Evolutionary conservation across 2,888 invertebrate genomes (phyloP).

Genomic region (Megaustenia siamemsis): DNA sequence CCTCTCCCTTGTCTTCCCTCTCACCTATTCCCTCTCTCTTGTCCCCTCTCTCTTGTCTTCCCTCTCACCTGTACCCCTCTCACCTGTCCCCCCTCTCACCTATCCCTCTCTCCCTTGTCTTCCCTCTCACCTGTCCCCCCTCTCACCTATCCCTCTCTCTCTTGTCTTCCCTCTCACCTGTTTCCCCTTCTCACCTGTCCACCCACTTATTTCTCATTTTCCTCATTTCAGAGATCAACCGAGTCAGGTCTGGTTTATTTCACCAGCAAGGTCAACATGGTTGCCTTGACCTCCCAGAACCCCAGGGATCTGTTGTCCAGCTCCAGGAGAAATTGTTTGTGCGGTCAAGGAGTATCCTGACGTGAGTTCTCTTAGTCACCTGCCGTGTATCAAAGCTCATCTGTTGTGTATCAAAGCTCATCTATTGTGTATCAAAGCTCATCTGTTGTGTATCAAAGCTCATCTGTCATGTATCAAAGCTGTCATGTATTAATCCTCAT

Average conservation of each 20-base stretch:
- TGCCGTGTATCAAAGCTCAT: no score
- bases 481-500: no score
- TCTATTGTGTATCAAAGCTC: no score
- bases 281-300: constrained; percentile 82
- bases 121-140: neutral
- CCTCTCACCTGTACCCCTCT: neutral
- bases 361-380: no score
- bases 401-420: no score
- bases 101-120: neutral
- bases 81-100: neutral
- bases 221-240: constrained; percentile 86
- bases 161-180: neutral
- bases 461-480: no score
- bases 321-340: constrained; percentile 97
- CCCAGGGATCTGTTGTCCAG: constrained; percentile 89
- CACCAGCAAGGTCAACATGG: constrained; percentile 98
- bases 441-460: no score
- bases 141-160: neutral
- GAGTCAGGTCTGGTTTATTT: constrained; percentile 97
- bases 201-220: neutral
- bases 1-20: neutral
- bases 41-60: neutral
- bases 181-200: neutral
- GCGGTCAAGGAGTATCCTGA: constrained; percentile 99
- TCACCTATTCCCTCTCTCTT: neutral